Evolutionary conservation across 2,797 vertebrate species (phyloP).

Genomic region (Anomalospiza imberbis): DNA sequence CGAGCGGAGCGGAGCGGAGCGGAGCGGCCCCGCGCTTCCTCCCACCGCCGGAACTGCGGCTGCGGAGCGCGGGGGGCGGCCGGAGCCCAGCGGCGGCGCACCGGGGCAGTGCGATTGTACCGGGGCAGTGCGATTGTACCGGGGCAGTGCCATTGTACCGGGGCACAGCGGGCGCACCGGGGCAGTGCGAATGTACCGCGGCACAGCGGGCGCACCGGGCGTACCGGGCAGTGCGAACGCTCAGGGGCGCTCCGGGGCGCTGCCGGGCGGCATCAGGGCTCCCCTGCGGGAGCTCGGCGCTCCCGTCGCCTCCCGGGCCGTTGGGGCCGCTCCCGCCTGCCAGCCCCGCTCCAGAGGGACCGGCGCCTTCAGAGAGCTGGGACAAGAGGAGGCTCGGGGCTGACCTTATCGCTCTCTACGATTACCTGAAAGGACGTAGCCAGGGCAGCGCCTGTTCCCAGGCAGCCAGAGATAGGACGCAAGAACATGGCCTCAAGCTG

Average conservation of each 20-base stretch:
- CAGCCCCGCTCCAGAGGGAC: neutral
- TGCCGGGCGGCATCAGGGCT: neutral
- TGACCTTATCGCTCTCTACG: neutral
- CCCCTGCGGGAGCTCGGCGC: neutral
- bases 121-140: neutral
- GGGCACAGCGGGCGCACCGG: too few species aligned
- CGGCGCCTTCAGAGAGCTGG: neutral
- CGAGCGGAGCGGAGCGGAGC: neutral
- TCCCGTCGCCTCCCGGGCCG: neutral
- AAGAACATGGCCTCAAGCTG: neutral
- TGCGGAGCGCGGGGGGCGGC: neutral
- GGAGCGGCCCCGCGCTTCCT: conserved; percentile 3
- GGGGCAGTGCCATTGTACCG: neutral
- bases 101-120: neutral
- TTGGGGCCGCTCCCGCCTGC: neutral
- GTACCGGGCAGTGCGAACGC: too few species aligned
- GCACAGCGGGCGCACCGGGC: too few species aligned
- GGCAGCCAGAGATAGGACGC: neutral
- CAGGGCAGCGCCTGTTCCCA: neutral
- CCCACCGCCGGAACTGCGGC: conserved; percentile 1
- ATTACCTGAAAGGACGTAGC: neutral
- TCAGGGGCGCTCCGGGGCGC: neutral
- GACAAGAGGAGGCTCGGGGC: neutral
- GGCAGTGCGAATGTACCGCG: neutral
- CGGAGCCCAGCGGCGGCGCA: neutral